Percentiles rank a stretch among this genome's conserved stretches.
Conservation (phyloP, 2,113 vertebrate species). For the Grallaria varia region DNA sequence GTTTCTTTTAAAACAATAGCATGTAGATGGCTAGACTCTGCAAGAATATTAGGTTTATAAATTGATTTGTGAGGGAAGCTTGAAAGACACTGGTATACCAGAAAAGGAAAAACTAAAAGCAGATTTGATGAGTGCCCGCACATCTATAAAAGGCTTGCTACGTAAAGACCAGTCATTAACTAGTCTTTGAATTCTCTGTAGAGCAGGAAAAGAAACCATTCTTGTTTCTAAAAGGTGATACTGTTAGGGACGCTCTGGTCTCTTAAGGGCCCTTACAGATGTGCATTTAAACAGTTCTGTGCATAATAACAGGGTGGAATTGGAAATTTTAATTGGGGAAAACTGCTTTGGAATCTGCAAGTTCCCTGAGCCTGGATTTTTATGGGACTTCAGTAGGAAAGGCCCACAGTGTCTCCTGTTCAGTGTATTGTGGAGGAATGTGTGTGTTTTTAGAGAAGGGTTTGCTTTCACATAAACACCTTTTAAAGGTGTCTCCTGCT, state of each 20-base stretch:
- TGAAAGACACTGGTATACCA: not conserved
- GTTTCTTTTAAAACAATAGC: not conserved
- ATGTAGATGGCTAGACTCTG: not conserved
- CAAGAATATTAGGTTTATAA: not conserved
- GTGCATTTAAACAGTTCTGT: not conserved
- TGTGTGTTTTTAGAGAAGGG: not conserved
- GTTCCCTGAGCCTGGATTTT: not conserved
- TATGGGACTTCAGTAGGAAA: not conserved
- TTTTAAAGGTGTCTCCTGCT: not conserved
- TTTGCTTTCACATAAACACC: not conserved
- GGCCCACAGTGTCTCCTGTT: not conserved
- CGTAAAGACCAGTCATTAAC: accelerated
- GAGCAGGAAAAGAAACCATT: not conserved
- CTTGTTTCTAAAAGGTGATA: not conserved
- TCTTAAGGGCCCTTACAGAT: not conserved
- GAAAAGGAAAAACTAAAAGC: not conserved
- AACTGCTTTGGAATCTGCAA: not conserved
- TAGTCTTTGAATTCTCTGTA: not conserved
- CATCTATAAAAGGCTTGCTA: not conserved
- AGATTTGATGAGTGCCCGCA: not conserved
- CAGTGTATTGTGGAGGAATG: not conserved
- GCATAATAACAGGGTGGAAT: accelerated
- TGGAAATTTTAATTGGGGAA: not conserved
- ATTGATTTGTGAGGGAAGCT: not conserved
- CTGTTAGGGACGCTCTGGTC: not conserved